Percentiles rank a stretch among this genome's conserved stretches.
phyloP scores from a whole-genome alignment of 2,888 invertebrate genomes.

The Hemithea aestivaria region DNA sequence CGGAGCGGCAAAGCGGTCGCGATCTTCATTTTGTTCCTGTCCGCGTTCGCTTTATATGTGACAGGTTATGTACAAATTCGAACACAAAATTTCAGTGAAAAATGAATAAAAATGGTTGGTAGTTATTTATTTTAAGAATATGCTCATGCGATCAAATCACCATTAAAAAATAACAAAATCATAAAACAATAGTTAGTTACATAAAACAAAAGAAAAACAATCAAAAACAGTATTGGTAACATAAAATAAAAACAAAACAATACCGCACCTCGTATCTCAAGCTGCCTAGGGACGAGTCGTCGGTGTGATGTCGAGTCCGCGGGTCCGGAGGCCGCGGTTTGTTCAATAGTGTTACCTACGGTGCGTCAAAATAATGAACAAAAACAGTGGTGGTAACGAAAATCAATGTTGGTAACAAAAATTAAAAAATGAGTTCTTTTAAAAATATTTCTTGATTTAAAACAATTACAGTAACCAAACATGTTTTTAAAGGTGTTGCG shows the following conservation, averaged over 20 bases:
- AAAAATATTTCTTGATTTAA: too few relatives aligned
- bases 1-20: too few relatives aligned
- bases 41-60: too few relatives aligned
- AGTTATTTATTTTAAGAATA: too few relatives aligned
- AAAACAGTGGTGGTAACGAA: constrained; percentile 18
- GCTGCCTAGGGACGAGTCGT: constrained; percentile 85
- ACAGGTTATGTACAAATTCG: too few relatives aligned
- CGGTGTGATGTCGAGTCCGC: constrained; percentile 81
- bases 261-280: constrained; percentile 85
- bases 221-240: too few relatives aligned
- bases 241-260: constrained; percentile 17
- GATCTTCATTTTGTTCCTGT: too few relatives aligned
- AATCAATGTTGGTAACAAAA: constrained; percentile 13
- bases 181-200: not conserved
- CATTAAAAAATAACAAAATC: too few relatives aligned
- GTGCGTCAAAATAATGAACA: constrained; percentile 27
- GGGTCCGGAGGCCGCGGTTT: constrained; percentile 54
- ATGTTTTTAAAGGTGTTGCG: too few relatives aligned
- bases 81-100: constrained; percentile 5
- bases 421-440: constrained; percentile 12
- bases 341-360: constrained; percentile 63
- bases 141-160: too few relatives aligned
- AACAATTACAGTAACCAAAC: too few relatives aligned
- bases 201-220: constrained; percentile 7
- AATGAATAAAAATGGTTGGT: too few relatives aligned